Base-by-base conservation (phyloP, 2,113 vertebrate species). In the Centropristis striata region DNA sequence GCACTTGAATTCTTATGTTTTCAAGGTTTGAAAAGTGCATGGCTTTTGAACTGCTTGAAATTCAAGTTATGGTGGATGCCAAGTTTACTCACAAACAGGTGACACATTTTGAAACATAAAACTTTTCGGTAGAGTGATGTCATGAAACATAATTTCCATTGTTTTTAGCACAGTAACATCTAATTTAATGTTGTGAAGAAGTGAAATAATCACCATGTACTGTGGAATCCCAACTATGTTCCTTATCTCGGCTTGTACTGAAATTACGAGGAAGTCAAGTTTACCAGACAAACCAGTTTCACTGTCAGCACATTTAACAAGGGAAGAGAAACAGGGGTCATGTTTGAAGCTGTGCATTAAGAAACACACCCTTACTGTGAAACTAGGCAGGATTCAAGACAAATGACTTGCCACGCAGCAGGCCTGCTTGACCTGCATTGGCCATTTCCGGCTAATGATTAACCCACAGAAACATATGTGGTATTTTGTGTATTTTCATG, bases 271-370 rank as follows among this genome's bases (percentile, higher is more conserved):
- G 39, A 67, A 57, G 16, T 65, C 16, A 11, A 28, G 18, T 53
- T 51, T 46, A 47, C 83, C 55, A 32, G 81, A 65, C 80, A 54
- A 84, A 89, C 90, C 71, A 63, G 85, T 89, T 91, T 74, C 28
- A 21, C 51, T 64, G 6, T 59, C 12, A 25, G 4, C n/a, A 4
- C 4, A 7, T 39, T 32, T 8, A 53, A 23, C 25, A 58, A 67
- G 37, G 28, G 7, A 46, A 47, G 41, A n/a, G 15, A 10, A 51
- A 20, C 21, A 20, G 18, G 36, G 68, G 25, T 64, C 39, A 16
- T 41, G 1, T 20, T 15, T 5, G 2, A 55, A 39, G 1, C 9
- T 44, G 16, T 27, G 36, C 1, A 6, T 11, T 1, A 54, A n/a
- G 15, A 64, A 32, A 83, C 54, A 68, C 74, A 51, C 82, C 70